Evolutionary conservation across 1,140 invertebrate species (phyloP), one percentile per base, ranked within the genome.

Genomic region (Diachasmimorpha longicaudata): DNA sequence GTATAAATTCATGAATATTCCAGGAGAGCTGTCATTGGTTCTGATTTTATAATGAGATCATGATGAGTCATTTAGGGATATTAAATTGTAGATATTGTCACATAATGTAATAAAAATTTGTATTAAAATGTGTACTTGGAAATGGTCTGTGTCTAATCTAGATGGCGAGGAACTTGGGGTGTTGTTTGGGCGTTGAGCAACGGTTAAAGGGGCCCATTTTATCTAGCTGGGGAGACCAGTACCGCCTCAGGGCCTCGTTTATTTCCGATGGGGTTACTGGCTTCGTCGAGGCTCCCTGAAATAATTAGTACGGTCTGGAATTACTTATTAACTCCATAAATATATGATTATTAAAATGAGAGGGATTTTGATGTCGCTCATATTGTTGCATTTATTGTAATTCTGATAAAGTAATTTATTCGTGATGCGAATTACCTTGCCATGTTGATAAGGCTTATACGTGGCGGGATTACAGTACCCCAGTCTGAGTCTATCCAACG

Each of bases 261-360:
- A 92, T 90, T 83, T 92, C 91, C 14, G 87, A 81, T 55, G 91
- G 91, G 67, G 90, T 91, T 69, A 91, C 85, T 66, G 90, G 76
- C 79, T 86, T 87, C 36, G 80, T 83, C 55, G 81, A 76, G 9
- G 82, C 39, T 46, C 79, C 81, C 87, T 89, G 75, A 39, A 81
- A 81, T 63, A 19, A 77, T 42, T 52, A 70, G 72, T 8, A 63
- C 55, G 16, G 58, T 4, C 16, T 14, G 31, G 31, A 31, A 31
- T 31, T 31, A 31, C 6, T 31, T 3, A 31, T 31, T 31, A 31
- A 31, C 6, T 31, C 31, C 31, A 31, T 31, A 31, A 31, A 31
- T 31, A 31, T 88, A 74, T 36, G 80, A 81, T 58, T 16, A 77
- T 39, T 48, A n/a, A n/a, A n/a, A n/a, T n/a, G n/a, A n/a, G n/a